Evolutionary conservation across 2,113 vertebrate genomes (phyloP), one percentile per base, ranked within the genome.

Genomic region (Urocitellus parryii): DNA sequence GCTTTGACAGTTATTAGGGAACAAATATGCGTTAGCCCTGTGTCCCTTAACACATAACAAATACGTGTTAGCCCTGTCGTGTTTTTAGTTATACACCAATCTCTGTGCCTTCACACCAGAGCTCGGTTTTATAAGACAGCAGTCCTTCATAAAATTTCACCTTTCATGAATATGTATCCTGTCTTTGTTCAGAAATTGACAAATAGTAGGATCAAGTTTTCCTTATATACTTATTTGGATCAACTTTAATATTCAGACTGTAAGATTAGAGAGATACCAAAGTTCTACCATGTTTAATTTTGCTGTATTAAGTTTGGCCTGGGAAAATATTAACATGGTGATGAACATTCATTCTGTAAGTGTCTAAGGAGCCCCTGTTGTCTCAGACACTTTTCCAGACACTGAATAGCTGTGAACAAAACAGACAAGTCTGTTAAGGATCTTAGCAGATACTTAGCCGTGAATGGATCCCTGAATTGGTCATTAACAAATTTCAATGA

Each of bases 401-500:
- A 8, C n/a, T 88, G 12, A 29, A 16, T 20, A 84, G 37, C 14
- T 48, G 9, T 17, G 12, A 25, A 48, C 9, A 39, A 48, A 92
- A 92, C 25, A 68, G 17, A 32, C 51, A 77, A 76, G 86, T 29
- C 11, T 84, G 24, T n/a, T 22, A 78, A 82, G 16, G 16, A 58
- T 83, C 29, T 73, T 18, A 72, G 16, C 53, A 13, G 25, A 20
- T 58, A 22, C 29, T 84, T 80, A n/a, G 32, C 56, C 61, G 34
- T 68, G 58, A 61, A 22, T 61, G 25, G 27, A 67, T 39, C 73
- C 37, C 25, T 22, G 56, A 92, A 83, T 58, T 58, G 51, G 20
- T 85, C 78, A 73, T 42, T 72, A 85, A 79, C 10, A 86, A 91
- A 78, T 73, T 89, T 73, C 39, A 88, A 20, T 63, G 29, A 88